A percentile compares a stretch with the other conserved stretches of the same genome.
These are phyloP conservation scores for Xylota segnis DNA, from an alignment of 2,888 invertebrate genomes.

Conservation along the genomic window DNA sequence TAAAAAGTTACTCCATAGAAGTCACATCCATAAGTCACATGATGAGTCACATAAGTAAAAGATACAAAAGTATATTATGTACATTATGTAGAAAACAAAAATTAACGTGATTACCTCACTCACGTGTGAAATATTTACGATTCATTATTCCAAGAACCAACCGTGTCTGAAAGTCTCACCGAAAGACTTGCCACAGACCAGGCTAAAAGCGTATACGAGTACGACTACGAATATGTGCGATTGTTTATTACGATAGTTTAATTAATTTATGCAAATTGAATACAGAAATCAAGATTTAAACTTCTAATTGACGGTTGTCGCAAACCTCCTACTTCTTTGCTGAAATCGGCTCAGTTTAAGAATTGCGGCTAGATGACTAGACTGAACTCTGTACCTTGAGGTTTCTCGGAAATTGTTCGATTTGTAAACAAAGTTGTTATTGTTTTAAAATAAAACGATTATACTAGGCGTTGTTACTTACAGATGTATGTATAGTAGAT, in stretches of 20 bases:
- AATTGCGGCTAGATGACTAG: constrained; percentile 20
- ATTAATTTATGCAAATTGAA: constrained; percentile 42
- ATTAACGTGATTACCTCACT: constrained; percentile 8
- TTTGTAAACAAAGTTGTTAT: constrained; percentile 38
- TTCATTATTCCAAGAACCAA: not conserved
- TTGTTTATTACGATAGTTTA: not conserved
- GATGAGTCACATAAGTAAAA: not conserved
- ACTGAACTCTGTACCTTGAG: constrained; percentile 29
- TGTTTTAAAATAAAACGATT: constrained; percentile 1
- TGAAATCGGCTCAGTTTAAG: not conserved
- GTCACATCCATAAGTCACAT: not conserved
- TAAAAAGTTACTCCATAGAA: not conserved
- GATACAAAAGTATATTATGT: not conserved
- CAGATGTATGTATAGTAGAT: not conserved
- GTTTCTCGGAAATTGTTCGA: constrained; percentile 33
- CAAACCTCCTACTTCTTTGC: constrained; percentile 27
- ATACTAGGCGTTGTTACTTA: not conserved
- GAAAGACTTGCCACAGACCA: not conserved
- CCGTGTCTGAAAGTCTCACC: not conserved
- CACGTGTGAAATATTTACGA: constrained; percentile 32
- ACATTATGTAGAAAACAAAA: not conserved
- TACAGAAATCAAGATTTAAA: constrained; percentile 18
- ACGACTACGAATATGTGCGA: not conserved
- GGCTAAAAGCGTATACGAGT: too few relatives aligned
- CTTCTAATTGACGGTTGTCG: constrained; percentile 6